Conservation (phyloP, 1,140 invertebrate species). For the Halictus rubicundus region DNA sequence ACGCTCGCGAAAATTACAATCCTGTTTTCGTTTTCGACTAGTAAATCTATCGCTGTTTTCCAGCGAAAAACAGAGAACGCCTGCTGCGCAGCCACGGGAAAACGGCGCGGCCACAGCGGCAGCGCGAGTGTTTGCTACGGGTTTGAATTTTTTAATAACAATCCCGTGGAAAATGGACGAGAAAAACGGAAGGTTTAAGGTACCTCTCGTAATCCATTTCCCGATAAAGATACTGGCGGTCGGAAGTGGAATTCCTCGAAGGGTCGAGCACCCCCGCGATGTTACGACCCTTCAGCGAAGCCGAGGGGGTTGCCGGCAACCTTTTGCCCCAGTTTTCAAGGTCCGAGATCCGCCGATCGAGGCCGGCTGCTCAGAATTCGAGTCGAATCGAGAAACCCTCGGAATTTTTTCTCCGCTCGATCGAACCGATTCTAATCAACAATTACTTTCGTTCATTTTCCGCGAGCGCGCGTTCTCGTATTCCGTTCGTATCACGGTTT, state of each 20-base stretch:
- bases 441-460: not conserved
- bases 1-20: not conserved
- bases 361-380: conserved; percentile 17
- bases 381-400: not conserved
- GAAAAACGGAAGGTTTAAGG: not conserved
- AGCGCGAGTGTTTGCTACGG: not conserved
- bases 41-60: not conserved
- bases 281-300: conserved; percentile 46
- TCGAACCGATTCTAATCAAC: too few relatives aligned
- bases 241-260: conserved; percentile 41
- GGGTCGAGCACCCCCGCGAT: conserved; percentile 48
- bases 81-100: not conserved
- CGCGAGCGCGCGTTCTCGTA: not conserved
- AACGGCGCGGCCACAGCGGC: too few relatives aligned
- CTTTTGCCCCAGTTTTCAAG: conserved; percentile 71
- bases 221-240: conserved; percentile 32
- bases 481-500: not conserved
- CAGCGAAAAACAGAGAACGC: too few relatives aligned
- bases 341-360: conserved; percentile 50
- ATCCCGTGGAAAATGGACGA: not conserved
- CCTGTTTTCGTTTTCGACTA: not conserved
- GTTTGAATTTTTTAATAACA: conserved; percentile 11
- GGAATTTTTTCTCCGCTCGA: not conserved
- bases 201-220: conserved; percentile 15
- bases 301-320: conserved; percentile 41